These are phyloP conservation scores for Pollenia labialis DNA, from an alignment of 2,888 invertebrate genomes.

Conservation along the genomic window DNA sequence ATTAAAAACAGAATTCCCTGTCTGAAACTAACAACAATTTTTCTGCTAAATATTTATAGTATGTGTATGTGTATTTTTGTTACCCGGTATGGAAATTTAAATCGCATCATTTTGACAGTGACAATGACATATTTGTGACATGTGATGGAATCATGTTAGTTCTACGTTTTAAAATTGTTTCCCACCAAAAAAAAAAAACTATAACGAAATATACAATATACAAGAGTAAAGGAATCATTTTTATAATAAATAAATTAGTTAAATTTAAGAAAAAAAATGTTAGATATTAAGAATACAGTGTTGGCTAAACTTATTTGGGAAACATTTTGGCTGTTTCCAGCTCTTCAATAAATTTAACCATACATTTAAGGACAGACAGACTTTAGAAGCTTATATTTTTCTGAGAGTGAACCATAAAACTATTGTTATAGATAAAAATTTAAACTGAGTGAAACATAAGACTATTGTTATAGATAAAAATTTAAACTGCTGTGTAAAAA, in stretches of 20 bases:
- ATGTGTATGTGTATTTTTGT: conserved; percentile 5
- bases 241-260: background rate
- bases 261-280: background rate
- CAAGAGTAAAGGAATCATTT: conserved; percentile 1
- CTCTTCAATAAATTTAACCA: background rate
- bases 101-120: conserved; percentile 80
- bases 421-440: no score
- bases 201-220: background rate
- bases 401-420: no score
- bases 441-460: no score
- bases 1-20: conserved; percentile 51
- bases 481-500: no score
- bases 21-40: conserved; percentile 37
- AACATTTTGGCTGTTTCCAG: background rate
- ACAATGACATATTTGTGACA: conserved; percentile 84
- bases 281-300: no score
- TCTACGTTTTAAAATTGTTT: conserved; percentile 37
- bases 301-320: background rate
- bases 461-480: no score
- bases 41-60: conserved; percentile 1
- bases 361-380: no score
- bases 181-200: conserved; percentile 21
- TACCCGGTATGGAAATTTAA: conserved; percentile 74
- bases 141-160: conserved; percentile 81
- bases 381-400: no score